Conservation (phyloP, 2,113 vertebrate species). For the Oophaga pumilio region DNA sequence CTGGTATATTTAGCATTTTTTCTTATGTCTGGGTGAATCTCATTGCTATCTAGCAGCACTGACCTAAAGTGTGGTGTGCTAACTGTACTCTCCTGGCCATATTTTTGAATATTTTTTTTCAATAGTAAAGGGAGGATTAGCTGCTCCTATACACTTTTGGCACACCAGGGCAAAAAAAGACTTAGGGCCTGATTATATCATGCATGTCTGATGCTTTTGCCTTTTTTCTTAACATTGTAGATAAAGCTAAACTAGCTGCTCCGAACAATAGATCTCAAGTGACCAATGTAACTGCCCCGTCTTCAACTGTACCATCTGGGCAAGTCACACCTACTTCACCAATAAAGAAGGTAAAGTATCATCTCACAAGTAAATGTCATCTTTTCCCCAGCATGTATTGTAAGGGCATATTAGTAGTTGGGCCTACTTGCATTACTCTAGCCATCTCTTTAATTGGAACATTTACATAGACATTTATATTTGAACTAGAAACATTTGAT, state of each 20-base stretch:
- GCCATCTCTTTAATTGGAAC: background rate
- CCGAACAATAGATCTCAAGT: conserved; percentile 72
- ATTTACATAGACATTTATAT: background rate
- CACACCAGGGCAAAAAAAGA: too few species aligned
- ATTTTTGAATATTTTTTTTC: too few species aligned
- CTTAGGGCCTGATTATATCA: too few species aligned
- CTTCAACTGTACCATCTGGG: conserved; percentile 80
- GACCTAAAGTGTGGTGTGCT: too few species aligned
- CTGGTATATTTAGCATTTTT: too few species aligned
- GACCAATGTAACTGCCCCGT: conserved; percentile 72
- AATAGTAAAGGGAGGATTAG: too few species aligned
- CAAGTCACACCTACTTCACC: conserved; percentile 91
- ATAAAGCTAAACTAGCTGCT: conserved; percentile 85
- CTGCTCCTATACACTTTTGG: too few species aligned
- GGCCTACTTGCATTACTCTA: background rate
- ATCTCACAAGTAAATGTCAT: background rate
- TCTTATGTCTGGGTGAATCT: too few species aligned
- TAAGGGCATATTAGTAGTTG: background rate
- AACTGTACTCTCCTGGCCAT: too few species aligned
- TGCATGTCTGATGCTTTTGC: too few species aligned
- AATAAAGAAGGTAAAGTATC: conserved; percentile 86
- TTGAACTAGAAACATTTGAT: too few species aligned
- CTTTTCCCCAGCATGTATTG: background rate
- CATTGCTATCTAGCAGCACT: too few species aligned
- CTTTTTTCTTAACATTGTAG: conserved; percentile 65